Conservation (phyloP, 2,113 vertebrate species). For the Genyomyrus donnyi region DNA sequence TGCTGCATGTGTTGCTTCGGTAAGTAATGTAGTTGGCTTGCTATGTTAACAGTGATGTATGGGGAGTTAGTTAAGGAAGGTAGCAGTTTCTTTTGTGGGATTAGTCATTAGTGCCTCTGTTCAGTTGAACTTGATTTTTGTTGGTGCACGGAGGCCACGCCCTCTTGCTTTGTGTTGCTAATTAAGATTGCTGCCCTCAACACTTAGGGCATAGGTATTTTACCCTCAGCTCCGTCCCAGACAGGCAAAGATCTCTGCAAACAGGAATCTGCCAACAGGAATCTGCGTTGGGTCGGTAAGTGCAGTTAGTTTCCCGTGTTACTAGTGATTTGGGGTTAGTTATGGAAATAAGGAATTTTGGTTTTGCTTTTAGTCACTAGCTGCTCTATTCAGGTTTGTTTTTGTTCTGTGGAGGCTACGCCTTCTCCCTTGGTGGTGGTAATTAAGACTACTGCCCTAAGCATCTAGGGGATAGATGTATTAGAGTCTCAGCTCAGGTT, state of each 20-base stretch:
- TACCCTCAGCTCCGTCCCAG: neutral
- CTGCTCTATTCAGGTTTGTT: neutral
- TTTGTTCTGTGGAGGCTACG: neutral
- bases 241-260: neutral
- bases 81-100: neutral
- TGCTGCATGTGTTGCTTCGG: neutral
- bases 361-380: neutral
- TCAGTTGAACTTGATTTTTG: neutral
- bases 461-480: neutral
- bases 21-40: neutral
- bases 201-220: neutral
- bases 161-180: neutral
- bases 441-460: neutral
- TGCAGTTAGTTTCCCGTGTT: neutral
- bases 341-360: neutral
- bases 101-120: neutral
- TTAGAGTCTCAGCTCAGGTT: neutral
- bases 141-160: neutral
- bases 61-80: neutral
- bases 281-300: neutral
- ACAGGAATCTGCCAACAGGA: neutral
- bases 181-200: neutral
- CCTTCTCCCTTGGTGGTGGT: neutral
- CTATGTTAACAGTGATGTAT: neutral
- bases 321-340: neutral